Evolutionary conservation across 2,113 vertebrate genomes (phyloP).

Genomic region (Acrocephalus kingi): DNA sequence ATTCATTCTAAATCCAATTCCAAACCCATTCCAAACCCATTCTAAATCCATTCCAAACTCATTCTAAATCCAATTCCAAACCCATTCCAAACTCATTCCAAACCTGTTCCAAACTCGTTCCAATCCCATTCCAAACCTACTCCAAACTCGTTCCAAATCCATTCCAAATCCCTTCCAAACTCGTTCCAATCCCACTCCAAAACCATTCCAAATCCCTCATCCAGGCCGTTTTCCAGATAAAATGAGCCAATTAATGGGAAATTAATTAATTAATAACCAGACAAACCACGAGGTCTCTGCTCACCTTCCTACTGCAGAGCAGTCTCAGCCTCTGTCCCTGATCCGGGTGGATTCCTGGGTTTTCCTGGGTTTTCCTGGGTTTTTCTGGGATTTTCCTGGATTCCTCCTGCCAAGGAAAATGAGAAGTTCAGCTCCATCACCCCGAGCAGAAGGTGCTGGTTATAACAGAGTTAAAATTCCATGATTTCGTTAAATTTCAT

Average conservation of each 20-base stretch:
- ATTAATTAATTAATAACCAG: accelerated
- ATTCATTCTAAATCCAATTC: background rate
- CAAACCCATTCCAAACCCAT: no score
- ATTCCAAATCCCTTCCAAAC: no score
- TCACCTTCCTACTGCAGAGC: slow-evolving; percentile 9
- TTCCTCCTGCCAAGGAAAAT: background rate
- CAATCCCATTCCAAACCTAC: no score
- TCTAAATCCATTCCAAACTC: no score
- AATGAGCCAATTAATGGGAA: accelerated
- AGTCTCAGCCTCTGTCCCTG: background rate
- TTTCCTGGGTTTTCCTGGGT: background rate
- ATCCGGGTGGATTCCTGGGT: background rate
- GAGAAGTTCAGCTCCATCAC: background rate
- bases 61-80: no score
- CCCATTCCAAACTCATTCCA: no score
- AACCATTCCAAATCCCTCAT: accelerated
- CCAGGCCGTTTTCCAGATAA: accelerated
- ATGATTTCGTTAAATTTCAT: no score
- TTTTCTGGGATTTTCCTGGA: background rate
- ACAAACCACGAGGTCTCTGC: background rate
- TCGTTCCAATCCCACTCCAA: no score
- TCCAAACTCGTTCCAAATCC: no score
- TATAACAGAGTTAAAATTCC: background rate
- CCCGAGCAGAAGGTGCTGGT: accelerated
- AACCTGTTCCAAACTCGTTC: no score